phyloP scores from a whole-genome alignment of 2,888 invertebrate species.

The Cistogaster globosa region DNA sequence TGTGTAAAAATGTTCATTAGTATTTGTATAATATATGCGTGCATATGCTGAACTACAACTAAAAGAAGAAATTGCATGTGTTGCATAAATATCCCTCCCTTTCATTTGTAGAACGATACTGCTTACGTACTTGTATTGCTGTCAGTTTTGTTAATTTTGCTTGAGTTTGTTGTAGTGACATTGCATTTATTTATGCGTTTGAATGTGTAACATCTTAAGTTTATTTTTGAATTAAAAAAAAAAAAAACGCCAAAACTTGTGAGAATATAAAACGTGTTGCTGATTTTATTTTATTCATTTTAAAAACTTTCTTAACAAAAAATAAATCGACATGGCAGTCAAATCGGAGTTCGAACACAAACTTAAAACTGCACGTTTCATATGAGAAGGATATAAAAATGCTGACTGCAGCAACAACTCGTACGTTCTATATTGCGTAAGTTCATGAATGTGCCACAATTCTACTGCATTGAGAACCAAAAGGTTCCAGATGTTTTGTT shows the following conservation, averaged over 20 bases:
- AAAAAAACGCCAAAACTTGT: slow-evolving; percentile 28
- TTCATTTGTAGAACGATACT: slow-evolving; percentile 49
- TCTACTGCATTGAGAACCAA: background rate
- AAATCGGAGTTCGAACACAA: slow-evolving; percentile 1
- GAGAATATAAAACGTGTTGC: slow-evolving; percentile 41
- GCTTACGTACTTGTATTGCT: slow-evolving; percentile 21
- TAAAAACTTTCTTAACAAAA: slow-evolving; percentile 20
- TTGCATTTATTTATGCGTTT: slow-evolving; percentile 51
- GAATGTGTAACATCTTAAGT: background rate
- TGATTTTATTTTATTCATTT: slow-evolving; percentile 35
- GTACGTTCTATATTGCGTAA: slow-evolving; percentile 17
- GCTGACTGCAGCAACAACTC: slow-evolving; percentile 19
- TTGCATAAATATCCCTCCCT: slow-evolving; percentile 57
- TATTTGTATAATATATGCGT: slow-evolving; percentile 49
- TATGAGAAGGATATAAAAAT: slow-evolving; percentile 9
- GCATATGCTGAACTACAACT: slow-evolving; percentile 53
- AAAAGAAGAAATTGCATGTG: slow-evolving; percentile 49
- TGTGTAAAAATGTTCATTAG: slow-evolving; percentile 31
- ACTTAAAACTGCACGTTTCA: slow-evolving; percentile 23
- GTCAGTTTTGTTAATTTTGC: background rate
- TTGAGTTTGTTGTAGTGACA: slow-evolving; percentile 38
- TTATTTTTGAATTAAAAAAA: background rate
- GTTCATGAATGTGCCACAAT: slow-evolving; percentile 24
- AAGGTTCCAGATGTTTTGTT: slow-evolving; percentile 48
- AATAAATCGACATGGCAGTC: slow-evolving; percentile 33